phyloP scores from a whole-genome alignment of 1,140 invertebrate genomes.

The Metopolophium dirhodum region DNA sequence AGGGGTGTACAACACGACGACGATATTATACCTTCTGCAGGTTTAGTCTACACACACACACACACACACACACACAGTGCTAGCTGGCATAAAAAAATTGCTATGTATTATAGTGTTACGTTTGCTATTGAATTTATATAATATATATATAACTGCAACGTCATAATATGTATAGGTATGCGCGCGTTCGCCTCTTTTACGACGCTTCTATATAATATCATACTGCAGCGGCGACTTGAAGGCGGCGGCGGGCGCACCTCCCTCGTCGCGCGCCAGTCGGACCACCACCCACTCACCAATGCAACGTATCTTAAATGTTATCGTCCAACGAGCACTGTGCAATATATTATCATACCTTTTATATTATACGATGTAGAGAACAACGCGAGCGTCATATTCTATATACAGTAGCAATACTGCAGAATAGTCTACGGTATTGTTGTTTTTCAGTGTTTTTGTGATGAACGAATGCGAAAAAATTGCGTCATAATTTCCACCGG shows the following conservation, averaged over 20 bases:
- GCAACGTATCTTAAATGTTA: neutral
- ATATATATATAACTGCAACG: neutral
- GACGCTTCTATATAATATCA: neutral
- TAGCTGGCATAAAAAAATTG: neutral
- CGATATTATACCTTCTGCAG: neutral
- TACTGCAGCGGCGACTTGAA: neutral
- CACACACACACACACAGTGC: too few species aligned
- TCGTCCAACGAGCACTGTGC: neutral
- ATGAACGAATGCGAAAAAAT: too few species aligned
- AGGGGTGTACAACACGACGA: too few species aligned
- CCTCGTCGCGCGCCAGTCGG: too few species aligned
- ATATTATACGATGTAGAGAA: too few species aligned
- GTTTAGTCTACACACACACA: neutral
- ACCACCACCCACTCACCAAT: neutral
- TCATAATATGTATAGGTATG: neutral
- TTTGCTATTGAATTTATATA: neutral
- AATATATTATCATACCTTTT: neutral
- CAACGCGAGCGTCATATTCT: too few species aligned
- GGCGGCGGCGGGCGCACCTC: neutral
- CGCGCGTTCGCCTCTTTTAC: neutral
- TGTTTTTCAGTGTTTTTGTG: neutral
- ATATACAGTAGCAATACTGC: too few species aligned
- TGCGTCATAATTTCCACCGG: too few species aligned
- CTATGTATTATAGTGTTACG: neutral
- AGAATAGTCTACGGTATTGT: neutral